Conservation (phyloP, 2,113 vertebrate species). For the Colossoma macropomum region DNA sequence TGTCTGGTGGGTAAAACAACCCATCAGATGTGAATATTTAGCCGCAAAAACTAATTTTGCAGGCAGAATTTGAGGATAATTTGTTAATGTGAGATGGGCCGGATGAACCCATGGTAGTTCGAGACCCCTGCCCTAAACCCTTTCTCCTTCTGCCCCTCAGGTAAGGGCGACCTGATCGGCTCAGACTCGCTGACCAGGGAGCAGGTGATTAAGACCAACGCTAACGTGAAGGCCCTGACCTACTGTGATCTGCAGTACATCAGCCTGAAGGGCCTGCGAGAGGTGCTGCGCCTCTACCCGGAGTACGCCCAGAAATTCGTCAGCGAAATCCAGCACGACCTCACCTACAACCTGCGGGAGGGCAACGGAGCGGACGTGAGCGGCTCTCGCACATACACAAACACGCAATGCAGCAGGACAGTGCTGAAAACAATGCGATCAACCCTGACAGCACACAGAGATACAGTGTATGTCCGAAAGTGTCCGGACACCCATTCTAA, state of each 20-base stretch:
- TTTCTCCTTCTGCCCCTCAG: constrained; percentile 57
- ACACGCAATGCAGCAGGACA: not conserved
- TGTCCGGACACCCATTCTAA: too few species aligned
- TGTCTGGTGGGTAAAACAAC: too few species aligned
- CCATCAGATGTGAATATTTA: too few species aligned
- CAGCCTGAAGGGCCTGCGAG: constrained; percentile 81
- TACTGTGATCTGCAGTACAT: constrained; percentile 87
- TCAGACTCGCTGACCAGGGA: constrained; percentile 82
- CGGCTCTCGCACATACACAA: constrained; percentile 28
- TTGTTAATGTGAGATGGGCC: too few species aligned
- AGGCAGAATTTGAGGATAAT: too few species aligned
- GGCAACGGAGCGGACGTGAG: constrained; percentile 79
- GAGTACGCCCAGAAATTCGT: constrained; percentile 85
- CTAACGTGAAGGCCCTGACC: constrained; percentile 84
- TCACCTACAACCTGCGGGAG: constrained; percentile 84
- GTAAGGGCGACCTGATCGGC: constrained; percentile 84
- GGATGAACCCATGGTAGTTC: too few species aligned
- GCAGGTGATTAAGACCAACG: constrained; percentile 85
- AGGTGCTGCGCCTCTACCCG: constrained; percentile 82
- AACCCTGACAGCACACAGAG: too few species aligned
- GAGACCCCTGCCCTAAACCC: too few species aligned
- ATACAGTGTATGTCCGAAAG: too few species aligned
- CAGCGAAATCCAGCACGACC: constrained; percentile 84
- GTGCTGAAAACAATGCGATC: too few species aligned
- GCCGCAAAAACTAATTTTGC: too few species aligned